Evolutionary conservation across 2,888 invertebrate species (phyloP).

Genomic region (Smittia aterrima): DNA sequence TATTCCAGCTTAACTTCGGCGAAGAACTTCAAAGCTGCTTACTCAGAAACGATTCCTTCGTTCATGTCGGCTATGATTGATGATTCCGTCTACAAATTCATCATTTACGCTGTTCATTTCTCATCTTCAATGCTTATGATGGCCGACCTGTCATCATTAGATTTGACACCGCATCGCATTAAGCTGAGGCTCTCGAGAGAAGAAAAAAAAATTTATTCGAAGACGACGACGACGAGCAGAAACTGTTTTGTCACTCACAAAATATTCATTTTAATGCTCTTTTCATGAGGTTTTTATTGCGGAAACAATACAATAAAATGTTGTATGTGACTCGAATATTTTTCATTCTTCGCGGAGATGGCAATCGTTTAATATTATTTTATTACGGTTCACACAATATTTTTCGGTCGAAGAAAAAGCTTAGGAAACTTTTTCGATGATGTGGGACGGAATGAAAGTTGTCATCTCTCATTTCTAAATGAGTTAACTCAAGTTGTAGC

Average conservation of each 20-base stretch:
- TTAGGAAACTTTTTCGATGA: no score
- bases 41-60: no score
- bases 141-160: conserved; percentile 29
- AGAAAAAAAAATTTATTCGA: no score
- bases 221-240: neutral
- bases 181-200: neutral
- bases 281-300: conserved; percentile 8
- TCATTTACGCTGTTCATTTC: no score
- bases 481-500: no score
- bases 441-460: no score
- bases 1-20: neutral
- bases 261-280: neutral
- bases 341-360: neutral
- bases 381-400: no score
- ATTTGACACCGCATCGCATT: conserved; percentile 18
- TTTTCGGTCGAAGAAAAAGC: no score
- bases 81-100: conserved; percentile 3
- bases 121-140: conserved; percentile 16
- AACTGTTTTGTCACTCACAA: conserved; percentile 30
- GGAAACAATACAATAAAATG: conserved; percentile 27
- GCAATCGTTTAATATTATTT: no score
- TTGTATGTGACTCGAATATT: conserved; percentile 17
- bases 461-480: no score
- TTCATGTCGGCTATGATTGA: conserved; percentile 12
- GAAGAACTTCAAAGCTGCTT: no score